Conservation (phyloP, 1,140 invertebrate species). For the Helicoverpa armigera region DNA sequence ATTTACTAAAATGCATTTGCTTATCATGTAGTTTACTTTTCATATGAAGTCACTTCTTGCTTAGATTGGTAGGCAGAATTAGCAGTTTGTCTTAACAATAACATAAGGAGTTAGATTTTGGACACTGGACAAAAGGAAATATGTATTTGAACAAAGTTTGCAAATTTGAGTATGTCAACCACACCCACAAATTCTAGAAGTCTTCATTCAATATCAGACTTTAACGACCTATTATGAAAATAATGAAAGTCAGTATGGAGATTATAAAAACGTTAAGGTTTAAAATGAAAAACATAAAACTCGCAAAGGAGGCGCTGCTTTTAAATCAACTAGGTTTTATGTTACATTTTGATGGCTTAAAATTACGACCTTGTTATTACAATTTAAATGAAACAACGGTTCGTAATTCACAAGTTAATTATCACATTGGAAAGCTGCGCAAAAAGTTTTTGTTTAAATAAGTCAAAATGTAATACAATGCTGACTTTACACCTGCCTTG, state of each 20-base stretch:
- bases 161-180: neutral
- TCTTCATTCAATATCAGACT: neutral
- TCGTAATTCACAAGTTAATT: neutral
- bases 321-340: slow-evolving; percentile 11
- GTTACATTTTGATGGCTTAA: slow-evolving; percentile 1
- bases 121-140: no score
- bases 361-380: neutral
- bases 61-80: no score
- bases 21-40: no score
- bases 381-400: neutral
- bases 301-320: neutral
- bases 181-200: neutral
- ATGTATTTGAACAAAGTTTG: no score
- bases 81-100: no score
- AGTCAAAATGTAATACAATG: no score
- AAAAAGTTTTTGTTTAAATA: neutral
- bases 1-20: no score
- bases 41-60: no score
- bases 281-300: slow-evolving; percentile 32
- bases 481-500: no score
- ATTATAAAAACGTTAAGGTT: slow-evolving; percentile 31
- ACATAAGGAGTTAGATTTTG: no score
- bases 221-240: neutral
- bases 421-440: neutral
- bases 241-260: slow-evolving; percentile 30